A percentile compares a stretch with the other conserved stretches of the same genome.
These are phyloP conservation scores for Osmoderma eremita DNA, from an alignment of 2,888 invertebrate species.

Conservation along the genomic window DNA sequence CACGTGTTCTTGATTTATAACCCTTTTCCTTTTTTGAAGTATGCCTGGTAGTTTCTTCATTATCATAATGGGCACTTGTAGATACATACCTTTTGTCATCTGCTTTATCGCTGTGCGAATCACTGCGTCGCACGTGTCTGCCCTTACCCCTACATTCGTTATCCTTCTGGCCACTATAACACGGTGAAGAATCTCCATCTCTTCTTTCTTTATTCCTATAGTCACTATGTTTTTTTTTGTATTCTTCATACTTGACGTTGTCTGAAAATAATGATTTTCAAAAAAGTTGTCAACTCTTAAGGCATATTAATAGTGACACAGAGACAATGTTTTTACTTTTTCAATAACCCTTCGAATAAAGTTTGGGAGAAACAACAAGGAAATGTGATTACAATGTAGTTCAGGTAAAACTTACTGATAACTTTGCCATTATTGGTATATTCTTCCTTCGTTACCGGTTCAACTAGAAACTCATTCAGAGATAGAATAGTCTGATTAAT, in stretches of 20 bases:
- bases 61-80: no score
- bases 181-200: not conserved
- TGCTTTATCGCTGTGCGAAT: not conserved
- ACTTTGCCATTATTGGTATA: slow-evolving; percentile 85
- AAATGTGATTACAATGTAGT: slow-evolving; percentile 6
- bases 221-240: slow-evolving; percentile 58
- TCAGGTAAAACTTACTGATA: slow-evolving; percentile 75
- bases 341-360: not conserved
- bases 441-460: slow-evolving; percentile 81
- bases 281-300: not conserved
- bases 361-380: not conserved
- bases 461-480: slow-evolving; percentile 81
- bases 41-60: no score
- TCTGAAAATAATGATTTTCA: slow-evolving; percentile 66
- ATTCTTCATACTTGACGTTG: slow-evolving; percentile 76
- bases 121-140: not conserved
- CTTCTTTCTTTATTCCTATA: not conserved
- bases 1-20: not conserved
- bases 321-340: not conserved
- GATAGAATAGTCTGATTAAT: slow-evolving; percentile 74
- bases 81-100: not conserved
- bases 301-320: not conserved
- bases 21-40: not conserved
- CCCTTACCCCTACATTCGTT: not conserved
- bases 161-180: not conserved